Evolutionary conservation across 2,888 invertebrate genomes (phyloP), one percentile per base, ranked within the genome.

Genomic region (Oconnorella tubifera): DNA sequence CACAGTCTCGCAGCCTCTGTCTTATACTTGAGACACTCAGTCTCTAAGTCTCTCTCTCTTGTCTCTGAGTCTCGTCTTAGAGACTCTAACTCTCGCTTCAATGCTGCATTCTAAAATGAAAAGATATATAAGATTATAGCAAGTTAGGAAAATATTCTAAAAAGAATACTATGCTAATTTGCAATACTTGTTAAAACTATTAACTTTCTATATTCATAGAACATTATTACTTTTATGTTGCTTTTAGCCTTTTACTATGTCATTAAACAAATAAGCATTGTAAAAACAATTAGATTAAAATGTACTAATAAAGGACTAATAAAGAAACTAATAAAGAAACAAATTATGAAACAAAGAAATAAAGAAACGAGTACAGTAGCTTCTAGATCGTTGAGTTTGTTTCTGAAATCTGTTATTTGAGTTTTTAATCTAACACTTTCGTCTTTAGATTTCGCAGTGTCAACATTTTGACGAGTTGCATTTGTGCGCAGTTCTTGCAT

Each of bases 401-500:
- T 77, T 49, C 84, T 77, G 70, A 83, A 72, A 66, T 84, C 84
- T 25, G 78, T 75, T 65, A 84, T 76, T 69, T 81, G 81, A 61
- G 77, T 78, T 31, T 81, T 77, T 40, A 84, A 77, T 68, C 83
- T 81, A 75, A 82, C 83, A 70, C 79, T 79, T 72, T 84, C 83
- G 65, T 84, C 84, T 68, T 80, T 79, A 66, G 80, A 75, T 71
- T 83, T 83, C 23, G 78, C 81, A 58, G 82, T 79, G 70, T 84
- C 84, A 81, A 83, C 83, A 75, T 81, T 80, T 72, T 80, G 78
- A 62, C 83, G 79, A 50, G 82, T 80, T 63, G 82, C 80, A 19
- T 82, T 83, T 33, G 84, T 84, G 62, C 84, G 80, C 76, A 84
- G 82, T 74, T 85, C 85, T 75, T 85, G 84, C 32, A 85, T 81